Percentiles rank a stretch among this genome's conserved stretches.
These are phyloP conservation scores for Natrix natrix DNA, from an alignment of 2,797 vertebrate species.

Conservation along the genomic window DNA sequence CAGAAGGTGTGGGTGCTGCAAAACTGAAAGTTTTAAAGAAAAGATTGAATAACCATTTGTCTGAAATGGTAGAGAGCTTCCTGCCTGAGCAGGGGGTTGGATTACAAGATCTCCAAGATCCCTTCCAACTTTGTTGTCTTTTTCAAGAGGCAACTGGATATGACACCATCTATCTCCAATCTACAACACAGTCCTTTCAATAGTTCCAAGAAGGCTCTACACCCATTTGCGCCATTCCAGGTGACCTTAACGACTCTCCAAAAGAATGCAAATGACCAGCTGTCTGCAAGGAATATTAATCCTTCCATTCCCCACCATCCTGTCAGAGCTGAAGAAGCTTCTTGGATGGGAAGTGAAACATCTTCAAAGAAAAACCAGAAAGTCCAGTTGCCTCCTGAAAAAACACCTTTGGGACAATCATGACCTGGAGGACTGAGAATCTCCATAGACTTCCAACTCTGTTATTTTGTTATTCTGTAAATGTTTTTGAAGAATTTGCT, in stretches of 20 bases:
- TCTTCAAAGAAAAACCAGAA: not conserved
- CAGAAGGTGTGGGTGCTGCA: not conserved
- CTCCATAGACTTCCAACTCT: not conserved
- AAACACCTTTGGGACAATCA: not conserved
- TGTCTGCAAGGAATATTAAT: too few species aligned
- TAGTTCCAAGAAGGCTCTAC: too few species aligned
- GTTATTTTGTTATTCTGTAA: not conserved
- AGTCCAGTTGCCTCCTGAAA: not conserved
- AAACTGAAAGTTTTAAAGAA: not conserved
- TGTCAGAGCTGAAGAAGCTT: too few species aligned
- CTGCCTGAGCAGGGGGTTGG: not conserved
- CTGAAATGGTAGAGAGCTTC: not conserved
- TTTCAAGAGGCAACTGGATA: too few species aligned
- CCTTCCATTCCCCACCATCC: too few species aligned
- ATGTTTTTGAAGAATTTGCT: not conserved
- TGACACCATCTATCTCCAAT: too few species aligned
- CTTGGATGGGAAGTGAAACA: too few species aligned
- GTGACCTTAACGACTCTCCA: rapidly evolving
- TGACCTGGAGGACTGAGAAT: not conserved
- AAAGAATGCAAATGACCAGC: not conserved
- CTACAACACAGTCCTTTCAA: too few species aligned
- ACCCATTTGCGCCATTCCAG: not conserved
- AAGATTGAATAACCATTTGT: not conserved
- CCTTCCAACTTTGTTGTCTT: not conserved
- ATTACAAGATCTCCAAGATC: not conserved